Evolutionary conservation across 2,888 invertebrate species (phyloP).

Genomic region (Platycheirus rosarum): DNA sequence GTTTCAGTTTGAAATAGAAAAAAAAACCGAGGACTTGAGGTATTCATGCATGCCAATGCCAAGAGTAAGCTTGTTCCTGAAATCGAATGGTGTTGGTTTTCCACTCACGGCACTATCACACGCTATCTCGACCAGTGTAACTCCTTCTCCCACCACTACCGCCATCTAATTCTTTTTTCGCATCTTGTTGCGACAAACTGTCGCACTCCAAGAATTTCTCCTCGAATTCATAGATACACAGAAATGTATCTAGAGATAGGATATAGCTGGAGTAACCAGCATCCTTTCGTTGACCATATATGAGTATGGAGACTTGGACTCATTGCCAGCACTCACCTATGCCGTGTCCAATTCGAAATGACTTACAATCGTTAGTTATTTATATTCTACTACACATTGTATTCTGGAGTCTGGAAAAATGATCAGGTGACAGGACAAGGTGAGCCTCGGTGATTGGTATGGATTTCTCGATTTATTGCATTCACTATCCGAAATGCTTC

Average conservation of each 20-base stretch:
- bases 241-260: constrained; percentile 32
- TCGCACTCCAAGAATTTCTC: constrained; percentile 62
- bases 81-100: constrained; percentile 65
- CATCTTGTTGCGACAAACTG: constrained; percentile 72
- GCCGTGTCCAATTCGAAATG: constrained; percentile 68
- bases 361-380: constrained; percentile 67
- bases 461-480: constrained; percentile 66
- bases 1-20: not conserved
- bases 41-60: constrained; percentile 45
- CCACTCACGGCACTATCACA: constrained; percentile 60
- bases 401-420: constrained; percentile 49
- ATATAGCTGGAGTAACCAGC: constrained; percentile 9
- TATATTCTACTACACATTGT: constrained; percentile 23
- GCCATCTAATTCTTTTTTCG: constrained; percentile 48
- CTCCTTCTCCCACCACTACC: constrained; percentile 17
- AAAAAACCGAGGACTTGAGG: not conserved
- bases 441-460: constrained; percentile 71
- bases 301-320: not conserved
- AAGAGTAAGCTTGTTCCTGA: constrained; percentile 32
- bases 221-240: not conserved
- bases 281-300: constrained; percentile 7
- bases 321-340: constrained; percentile 50
- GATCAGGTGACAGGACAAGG: constrained; percentile 73
- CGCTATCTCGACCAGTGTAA: constrained; percentile 48
- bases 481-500: constrained; percentile 56